These are phyloP conservation scores for Oreotrochilus melanogaster DNA, from an alignment of 2,113 vertebrate species.

Conservation along the genomic window DNA sequence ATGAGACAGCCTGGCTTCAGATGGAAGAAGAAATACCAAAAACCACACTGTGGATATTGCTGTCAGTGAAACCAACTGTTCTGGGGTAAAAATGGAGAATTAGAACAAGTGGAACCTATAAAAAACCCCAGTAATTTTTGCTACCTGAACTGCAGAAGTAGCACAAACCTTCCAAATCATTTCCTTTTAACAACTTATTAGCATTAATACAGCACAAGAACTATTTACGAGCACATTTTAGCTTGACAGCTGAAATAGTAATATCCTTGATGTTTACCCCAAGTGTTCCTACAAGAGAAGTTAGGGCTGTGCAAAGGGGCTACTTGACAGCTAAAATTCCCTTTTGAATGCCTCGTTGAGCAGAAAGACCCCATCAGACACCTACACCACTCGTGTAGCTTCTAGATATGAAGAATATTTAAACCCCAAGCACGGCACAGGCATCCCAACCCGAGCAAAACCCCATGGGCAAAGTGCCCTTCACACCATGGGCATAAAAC, in stretches of 20 bases:
- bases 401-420: background rate
- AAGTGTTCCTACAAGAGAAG: too few relatives aligned
- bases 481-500: rapidly evolving
- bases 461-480: rapidly evolving
- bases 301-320: too few relatives aligned
- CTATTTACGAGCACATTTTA: background rate
- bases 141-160: background rate
- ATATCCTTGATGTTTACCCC: too few relatives aligned
- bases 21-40: background rate
- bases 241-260: background rate
- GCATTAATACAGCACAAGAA: background rate
- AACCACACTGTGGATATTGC: rapidly evolving
- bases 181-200: background rate
- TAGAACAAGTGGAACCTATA: background rate
- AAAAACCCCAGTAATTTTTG: background rate
- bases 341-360: background rate
- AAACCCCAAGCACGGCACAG: rapidly evolving
- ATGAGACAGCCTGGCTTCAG: background rate
- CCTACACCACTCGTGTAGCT: rapidly evolving
- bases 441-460: background rate
- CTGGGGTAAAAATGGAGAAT: background rate
- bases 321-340: background rate
- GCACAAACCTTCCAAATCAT: background rate
- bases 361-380: background rate
- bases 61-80: background rate